Base-by-base conservation (phyloP, 1,140 invertebrate species). In the Aradophagus sp. region DNA sequence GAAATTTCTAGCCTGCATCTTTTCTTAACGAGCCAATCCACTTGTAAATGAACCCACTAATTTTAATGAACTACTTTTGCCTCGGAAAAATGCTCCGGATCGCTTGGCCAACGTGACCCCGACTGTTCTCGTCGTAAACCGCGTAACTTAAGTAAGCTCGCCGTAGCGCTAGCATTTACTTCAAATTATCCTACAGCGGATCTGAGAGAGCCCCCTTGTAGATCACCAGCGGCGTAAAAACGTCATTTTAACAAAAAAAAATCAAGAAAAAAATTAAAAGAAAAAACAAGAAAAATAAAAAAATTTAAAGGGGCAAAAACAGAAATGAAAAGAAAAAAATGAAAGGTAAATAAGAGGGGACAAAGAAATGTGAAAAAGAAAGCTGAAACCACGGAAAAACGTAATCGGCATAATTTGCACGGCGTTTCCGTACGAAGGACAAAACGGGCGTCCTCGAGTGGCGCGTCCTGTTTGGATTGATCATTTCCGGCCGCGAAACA, bases 331-430 rank as follows among this genome's bases (percentile, higher is more conserved):
- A n/a, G n/a, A n/a, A n/a, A n/a, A n/a, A n/a, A n/a, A n/a, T n/a
- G n/a, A n/a, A n/a, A n/a, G n/a, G n/a, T n/a, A n/a, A n/a, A n/a
- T n/a, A n/a, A n/a, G n/a, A n/a, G 11, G 32, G 20, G 13, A 19
- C 35, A 6, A 11, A 23, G 7, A 2, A 4, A 3, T 6, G 12
- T 44, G 47, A 52, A 52, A 55, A 44, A 38, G 38, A 29, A 68
- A 47, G 23, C 47, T 47, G 39, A 59, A 47, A 45, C 19, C 55
- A 48, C 41, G 55, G 34, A 59, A 68, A 68, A 68, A 53, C 48
- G 29, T 68, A 68, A 68, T 68, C 55, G 41, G 26, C 6, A 67
- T 67, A 58, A 67, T 56, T 66, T 56, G 56, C 45, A 58, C 23
- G 31, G 45, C 14, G 36, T 58, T 67, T 66, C 52, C 62, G 62